phyloP scores from a whole-genome alignment of 2,888 invertebrate species.

The Cheilosia soror region DNA sequence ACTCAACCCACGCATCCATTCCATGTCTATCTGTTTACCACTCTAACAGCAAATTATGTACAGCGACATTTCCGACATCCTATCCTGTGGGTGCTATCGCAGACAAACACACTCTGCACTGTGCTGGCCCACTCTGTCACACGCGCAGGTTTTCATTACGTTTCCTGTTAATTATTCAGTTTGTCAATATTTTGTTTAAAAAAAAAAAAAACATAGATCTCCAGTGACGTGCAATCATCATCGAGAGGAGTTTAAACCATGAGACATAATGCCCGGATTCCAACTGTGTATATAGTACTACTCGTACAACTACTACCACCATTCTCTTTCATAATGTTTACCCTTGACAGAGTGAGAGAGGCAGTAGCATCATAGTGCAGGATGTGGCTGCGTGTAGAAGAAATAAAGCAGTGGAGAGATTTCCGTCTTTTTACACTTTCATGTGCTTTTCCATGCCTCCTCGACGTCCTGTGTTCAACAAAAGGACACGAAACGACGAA shows the following conservation, averaged over 20 bases:
- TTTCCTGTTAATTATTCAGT: slow-evolving; percentile 72
- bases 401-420: not conserved
- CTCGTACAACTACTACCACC: slow-evolving; percentile 36
- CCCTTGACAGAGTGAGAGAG: not conserved
- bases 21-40: slow-evolving; percentile 49
- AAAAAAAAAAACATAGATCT: slow-evolving; percentile 8
- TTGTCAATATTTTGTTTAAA: slow-evolving; percentile 70
- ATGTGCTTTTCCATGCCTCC: slow-evolving; percentile 32
- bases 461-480: slow-evolving; percentile 9
- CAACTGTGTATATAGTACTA: slow-evolving; percentile 17
- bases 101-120: slow-evolving; percentile 17
- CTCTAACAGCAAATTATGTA: slow-evolving; percentile 46
- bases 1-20: not conserved
- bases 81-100: slow-evolving; percentile 37
- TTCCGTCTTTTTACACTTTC: slow-evolving; percentile 21
- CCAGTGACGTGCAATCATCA: slow-evolving; percentile 52
- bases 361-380: not conserved
- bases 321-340: slow-evolving; percentile 34
- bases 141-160: slow-evolving; percentile 63
- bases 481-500: not conserved
- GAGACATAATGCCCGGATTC: slow-evolving; percentile 55
- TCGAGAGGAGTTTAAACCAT: slow-evolving; percentile 22
- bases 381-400: not conserved
- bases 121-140: slow-evolving; percentile 13
- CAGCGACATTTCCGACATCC: slow-evolving; percentile 64